phyloP scores from a whole-genome alignment of 2,888 invertebrate genomes.

The Thumatha senex region DNA sequence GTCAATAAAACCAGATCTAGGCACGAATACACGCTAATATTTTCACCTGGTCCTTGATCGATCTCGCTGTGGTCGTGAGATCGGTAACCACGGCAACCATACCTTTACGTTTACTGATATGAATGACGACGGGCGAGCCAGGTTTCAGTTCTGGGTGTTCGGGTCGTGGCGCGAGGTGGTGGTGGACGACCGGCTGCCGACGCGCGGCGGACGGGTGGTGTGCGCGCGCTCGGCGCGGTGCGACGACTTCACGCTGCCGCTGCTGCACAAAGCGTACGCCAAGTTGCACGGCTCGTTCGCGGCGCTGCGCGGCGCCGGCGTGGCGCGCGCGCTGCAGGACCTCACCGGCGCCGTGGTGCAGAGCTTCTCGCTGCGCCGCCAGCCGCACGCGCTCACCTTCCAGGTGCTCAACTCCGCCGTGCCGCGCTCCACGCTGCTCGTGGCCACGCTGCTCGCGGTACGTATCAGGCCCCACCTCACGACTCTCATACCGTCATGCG shows the following conservation, averaged over 20 bases:
- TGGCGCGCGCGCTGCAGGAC: slow-evolving; percentile 88
- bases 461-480: slow-evolving; percentile 5
- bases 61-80: too few relatives aligned
- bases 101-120: too few relatives aligned
- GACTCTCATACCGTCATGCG: too few relatives aligned
- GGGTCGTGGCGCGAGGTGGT: slow-evolving; percentile 90
- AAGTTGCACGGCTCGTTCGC: slow-evolving; percentile 89
- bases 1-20: too few relatives aligned
- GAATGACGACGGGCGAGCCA: slow-evolving; percentile 44
- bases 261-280: slow-evolving; percentile 22
- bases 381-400: slow-evolving; percentile 86
- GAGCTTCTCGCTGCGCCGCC: slow-evolving; percentile 86
- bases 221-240: slow-evolving; percentile 79
- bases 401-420: slow-evolving; percentile 88
- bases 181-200: slow-evolving; percentile 90
- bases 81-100: too few relatives aligned
- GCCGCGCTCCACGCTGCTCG: slow-evolving; percentile 87
- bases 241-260: slow-evolving; percentile 79
- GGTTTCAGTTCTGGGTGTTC: slow-evolving; percentile 91
- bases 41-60: too few relatives aligned
- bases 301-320: slow-evolving; percentile 79
- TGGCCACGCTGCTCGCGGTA: slow-evolving; percentile 75
- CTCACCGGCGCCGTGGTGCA: slow-evolving; percentile 90
- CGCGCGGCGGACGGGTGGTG: slow-evolving; percentile 85
- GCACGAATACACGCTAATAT: too few relatives aligned